Base-by-base conservation (phyloP, 2,113 vertebrate species). In the Eolophus roseicapilla region DNA sequence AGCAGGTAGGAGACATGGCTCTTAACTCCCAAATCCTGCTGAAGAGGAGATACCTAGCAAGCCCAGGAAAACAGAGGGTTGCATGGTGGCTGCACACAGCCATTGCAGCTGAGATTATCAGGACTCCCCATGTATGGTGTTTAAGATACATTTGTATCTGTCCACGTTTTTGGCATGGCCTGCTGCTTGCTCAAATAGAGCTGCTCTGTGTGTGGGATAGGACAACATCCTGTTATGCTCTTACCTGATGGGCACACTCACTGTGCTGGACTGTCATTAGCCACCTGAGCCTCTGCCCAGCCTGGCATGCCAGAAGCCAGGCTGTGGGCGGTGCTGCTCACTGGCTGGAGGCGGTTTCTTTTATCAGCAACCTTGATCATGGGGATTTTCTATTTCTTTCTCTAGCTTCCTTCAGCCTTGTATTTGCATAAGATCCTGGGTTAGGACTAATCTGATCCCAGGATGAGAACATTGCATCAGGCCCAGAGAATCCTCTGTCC, bases 301-400 rank as follows among this genome's bases (percentile, higher is more conserved):
- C 41, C 8, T 25, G 91, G 79, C 90, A 31, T 2, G 2, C 53
- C 81, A 23, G 53, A 44, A 91, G 68, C 82, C 8, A 10, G 59
- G 79, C 79, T 39, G 55, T 47, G 85, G 90, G 93, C 4, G 43
- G 79, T 93, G 86, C 90, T 90, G 76, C 92, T 94, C 92, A 13
- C 68, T 0, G 11, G 64, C 76, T 71, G 93, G 83, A 95, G 90
- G 92, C 8, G 4, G 92, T 64, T 92, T 77, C 90, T 94, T 95
- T 82, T 96, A 96, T 96, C 93, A 73, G 86, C 92, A 95, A 12
- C 81, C 74, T 79, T 14, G 29, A 95, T 96, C 95, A 68, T 10
- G 31, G 91, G 89, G 95, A 89, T 97, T 96, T 97, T 95, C 90
- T 92, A 50, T 71, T 94, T 93, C 76, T 21, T 75, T 90, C 93